A percentile compares a stretch with the other conserved stretches of the same genome.
phyloP scores from a whole-genome alignment of 1,140 invertebrate species.

The Drosophila ficusphila region DNA sequence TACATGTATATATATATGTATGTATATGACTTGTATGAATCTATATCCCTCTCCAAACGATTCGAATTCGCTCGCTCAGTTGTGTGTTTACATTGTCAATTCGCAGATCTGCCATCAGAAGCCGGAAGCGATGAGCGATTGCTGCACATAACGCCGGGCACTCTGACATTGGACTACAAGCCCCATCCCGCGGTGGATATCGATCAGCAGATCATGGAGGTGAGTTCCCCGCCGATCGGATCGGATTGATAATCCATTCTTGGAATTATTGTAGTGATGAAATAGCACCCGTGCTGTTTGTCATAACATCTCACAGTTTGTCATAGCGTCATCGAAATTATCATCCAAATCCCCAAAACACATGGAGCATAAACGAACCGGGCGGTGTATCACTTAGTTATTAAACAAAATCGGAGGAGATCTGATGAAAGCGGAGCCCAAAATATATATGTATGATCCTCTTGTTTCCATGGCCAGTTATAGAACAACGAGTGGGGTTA shows the following conservation, averaged over 20 bases:
- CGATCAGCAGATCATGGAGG: conserved; percentile 82
- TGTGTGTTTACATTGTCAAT: conserved; percentile 39
- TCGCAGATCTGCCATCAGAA: conserved; percentile 80
- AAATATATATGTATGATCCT: no score
- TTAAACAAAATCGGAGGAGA: no score
- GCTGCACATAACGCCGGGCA: conserved; percentile 71
- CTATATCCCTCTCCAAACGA: conserved; percentile 23
- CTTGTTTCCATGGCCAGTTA: background rate
- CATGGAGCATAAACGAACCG: no score
- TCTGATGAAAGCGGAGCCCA: no score
- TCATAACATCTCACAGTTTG: no score
- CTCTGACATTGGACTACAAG: conserved; percentile 72
- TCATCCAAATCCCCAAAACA: no score
- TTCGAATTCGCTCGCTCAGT: conserved; percentile 24
- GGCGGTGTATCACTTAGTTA: no score
- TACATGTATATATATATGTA: background rate
- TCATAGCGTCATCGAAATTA: no score
- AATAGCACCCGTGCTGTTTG: background rate
- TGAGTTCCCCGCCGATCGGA: conserved; percentile 32
- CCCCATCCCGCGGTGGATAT: conserved; percentile 69
- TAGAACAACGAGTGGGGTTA: background rate
- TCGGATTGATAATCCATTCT: no score
- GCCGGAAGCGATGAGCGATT: conserved; percentile 77
- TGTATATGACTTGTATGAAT: background rate
- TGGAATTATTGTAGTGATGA: no score